These are phyloP conservation scores for Macroteleia sp. DNA, from an alignment of 2,888 invertebrate species.

Conservation along the genomic window DNA sequence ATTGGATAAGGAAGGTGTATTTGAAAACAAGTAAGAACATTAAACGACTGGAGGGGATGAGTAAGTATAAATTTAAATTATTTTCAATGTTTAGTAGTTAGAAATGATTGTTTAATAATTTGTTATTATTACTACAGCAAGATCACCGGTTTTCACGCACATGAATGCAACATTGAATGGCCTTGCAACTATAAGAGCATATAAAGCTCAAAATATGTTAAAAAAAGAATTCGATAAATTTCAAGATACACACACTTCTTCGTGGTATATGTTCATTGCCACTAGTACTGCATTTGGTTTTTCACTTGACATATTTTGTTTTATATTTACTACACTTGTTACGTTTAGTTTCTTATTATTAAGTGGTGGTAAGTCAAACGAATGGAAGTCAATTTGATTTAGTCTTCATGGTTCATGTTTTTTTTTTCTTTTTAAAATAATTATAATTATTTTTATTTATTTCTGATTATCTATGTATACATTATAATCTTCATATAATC, in stretches of 20 bases:
- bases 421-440: no score
- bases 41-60: constrained; percentile 87
- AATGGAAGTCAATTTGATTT: no score
- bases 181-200: constrained; percentile 90
- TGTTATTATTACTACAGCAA: constrained; percentile 84
- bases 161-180: constrained; percentile 90
- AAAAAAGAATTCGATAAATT: constrained; percentile 86
- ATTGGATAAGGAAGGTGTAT: constrained; percentile 87
- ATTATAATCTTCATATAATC: no score
- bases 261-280: constrained; percentile 84
- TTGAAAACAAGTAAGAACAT: constrained; percentile 89
- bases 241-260: constrained; percentile 85
- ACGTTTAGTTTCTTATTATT: constrained; percentile 86
- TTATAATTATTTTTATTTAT: no score
- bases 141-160: constrained; percentile 92
- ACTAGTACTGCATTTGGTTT: constrained; percentile 84
- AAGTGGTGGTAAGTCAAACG: no score
- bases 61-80: constrained; percentile 82
- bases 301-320: constrained; percentile 87
- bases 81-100: no score
- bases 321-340: constrained; percentile 87
- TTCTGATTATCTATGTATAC: no score
- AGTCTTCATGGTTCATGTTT: no score
- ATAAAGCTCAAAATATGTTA: constrained; percentile 87
- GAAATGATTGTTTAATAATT: no score